Evolutionary conservation across 2,113 vertebrate genomes (phyloP).

Genomic region (Axis porcinus): DNA sequence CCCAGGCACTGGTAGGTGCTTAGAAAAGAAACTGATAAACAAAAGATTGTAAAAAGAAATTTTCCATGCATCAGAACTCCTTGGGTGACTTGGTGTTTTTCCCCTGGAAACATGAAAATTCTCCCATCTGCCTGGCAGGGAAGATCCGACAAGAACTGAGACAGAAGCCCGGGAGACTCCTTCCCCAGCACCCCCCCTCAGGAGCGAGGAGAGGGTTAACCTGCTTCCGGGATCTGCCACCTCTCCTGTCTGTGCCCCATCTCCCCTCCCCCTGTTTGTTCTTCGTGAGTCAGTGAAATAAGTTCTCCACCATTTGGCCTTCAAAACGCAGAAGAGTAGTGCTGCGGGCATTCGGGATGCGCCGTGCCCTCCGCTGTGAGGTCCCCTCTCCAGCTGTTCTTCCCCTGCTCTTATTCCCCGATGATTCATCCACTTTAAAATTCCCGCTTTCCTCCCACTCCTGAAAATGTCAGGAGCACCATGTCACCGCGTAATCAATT

Average conservation of each 20-base stretch:
- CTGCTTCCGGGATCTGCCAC: neutral
- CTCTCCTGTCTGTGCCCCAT: accelerated
- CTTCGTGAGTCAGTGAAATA: neutral
- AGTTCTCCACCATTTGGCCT: neutral
- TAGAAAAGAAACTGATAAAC: neutral
- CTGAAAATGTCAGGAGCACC: neutral
- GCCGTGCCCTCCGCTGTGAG: accelerated
- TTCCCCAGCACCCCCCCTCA: accelerated
- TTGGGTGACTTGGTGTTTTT: neutral
- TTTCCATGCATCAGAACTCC: neutral
- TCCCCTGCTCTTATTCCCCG: neutral
- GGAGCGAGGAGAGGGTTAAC: neutral
- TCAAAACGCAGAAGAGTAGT: neutral
- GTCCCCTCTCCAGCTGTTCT: neutral
- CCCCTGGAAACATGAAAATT: neutral
- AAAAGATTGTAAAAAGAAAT: neutral
- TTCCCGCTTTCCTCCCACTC: constrained; percentile 9
- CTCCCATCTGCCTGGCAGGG: too few species aligned
- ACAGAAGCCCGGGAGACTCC: accelerated
- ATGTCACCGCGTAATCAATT: neutral
- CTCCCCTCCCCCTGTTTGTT: neutral
- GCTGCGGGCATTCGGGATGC: neutral
- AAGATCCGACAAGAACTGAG: accelerated
- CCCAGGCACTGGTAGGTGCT: neutral
- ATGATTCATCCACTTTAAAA: constrained; percentile 34